phyloP scores from a whole-genome alignment of 2,888 invertebrate species.

The Pandemis corylana region DNA sequence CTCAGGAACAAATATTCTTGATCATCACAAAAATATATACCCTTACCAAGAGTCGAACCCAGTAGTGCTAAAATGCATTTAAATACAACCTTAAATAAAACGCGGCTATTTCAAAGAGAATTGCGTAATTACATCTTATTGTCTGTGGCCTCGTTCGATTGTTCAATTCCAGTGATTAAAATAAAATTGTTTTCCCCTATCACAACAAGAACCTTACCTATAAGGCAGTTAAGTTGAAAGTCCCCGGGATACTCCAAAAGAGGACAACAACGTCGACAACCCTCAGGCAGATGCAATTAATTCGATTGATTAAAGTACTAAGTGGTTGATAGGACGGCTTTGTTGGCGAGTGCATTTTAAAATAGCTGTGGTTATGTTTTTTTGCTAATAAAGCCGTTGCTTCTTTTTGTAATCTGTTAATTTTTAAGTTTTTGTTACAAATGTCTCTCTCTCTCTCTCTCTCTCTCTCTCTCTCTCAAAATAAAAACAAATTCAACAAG shows the following conservation, averaged over 20 bases:
- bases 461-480: no score
- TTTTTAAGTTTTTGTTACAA: no score
- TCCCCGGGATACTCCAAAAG: conserved; percentile 30
- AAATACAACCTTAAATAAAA: background rate
- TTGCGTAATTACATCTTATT: conserved; percentile 69
- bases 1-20: no score
- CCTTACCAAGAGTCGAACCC: no score
- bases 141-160: conserved; percentile 63
- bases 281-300: conserved; percentile 61
- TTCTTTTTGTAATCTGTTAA: background rate
- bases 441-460: no score
- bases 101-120: conserved; percentile 55
- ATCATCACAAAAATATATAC: no score
- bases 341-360: conserved; percentile 42
- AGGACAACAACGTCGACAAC: conserved; percentile 46
- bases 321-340: conserved; percentile 48
- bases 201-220: background rate
- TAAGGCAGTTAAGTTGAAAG: background rate
- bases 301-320: conserved; percentile 64
- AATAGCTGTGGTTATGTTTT: conserved; percentile 15
- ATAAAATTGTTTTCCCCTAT: conserved; percentile 58
- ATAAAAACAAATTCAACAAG: no score
- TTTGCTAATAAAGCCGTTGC: conserved; percentile 6
- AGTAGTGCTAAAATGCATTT: no score
- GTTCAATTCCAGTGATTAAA: conserved; percentile 67